Percentiles rank a stretch among this genome's conserved stretches.
These are phyloP conservation scores for Euclidia mi DNA, from an alignment of 2,888 invertebrate genomes.

Conservation along the genomic window DNA sequence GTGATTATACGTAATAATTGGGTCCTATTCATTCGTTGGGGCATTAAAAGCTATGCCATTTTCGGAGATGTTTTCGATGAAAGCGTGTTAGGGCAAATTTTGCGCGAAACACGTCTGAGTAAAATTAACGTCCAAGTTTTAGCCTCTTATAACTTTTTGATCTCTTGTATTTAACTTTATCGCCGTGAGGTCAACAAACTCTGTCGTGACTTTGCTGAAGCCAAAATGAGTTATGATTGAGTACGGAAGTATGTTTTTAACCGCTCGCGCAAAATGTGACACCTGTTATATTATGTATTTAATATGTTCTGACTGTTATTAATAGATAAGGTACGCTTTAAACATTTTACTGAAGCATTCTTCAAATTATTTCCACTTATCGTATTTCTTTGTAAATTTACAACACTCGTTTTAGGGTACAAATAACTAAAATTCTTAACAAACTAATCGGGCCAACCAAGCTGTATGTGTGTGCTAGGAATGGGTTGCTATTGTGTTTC, in stretches of 20 bases:
- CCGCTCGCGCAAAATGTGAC: too few relatives aligned
- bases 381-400: too few relatives aligned
- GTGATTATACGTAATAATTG: slow-evolving; percentile 29
- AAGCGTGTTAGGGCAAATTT: slow-evolving; percentile 5
- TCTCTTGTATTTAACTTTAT: slow-evolving; percentile 38
- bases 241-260: slow-evolving; percentile 10
- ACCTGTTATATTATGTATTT: too few relatives aligned
- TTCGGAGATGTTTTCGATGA: background rate
- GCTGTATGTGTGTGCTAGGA: too few relatives aligned
- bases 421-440: too few relatives aligned
- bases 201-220: slow-evolving; percentile 25
- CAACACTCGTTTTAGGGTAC: too few relatives aligned
- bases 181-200: slow-evolving; percentile 34
- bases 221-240: slow-evolving; percentile 27
- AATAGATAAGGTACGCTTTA: too few relatives aligned
- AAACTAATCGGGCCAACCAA: too few relatives aligned
- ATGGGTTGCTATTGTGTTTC: too few relatives aligned
- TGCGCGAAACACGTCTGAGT: slow-evolving; percentile 13
- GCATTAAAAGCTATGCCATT: slow-evolving; percentile 3
- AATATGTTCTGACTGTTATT: too few relatives aligned
- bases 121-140: slow-evolving; percentile 43
- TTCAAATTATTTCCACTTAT: too few relatives aligned
- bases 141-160: slow-evolving; percentile 39
- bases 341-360: too few relatives aligned
- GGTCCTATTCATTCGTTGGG: slow-evolving; percentile 15